A percentile compares a stretch with the other conserved stretches of the same genome.
Evolutionary conservation across 2,113 vertebrate species (phyloP).

Genomic region (Lycaon pictus): DNA sequence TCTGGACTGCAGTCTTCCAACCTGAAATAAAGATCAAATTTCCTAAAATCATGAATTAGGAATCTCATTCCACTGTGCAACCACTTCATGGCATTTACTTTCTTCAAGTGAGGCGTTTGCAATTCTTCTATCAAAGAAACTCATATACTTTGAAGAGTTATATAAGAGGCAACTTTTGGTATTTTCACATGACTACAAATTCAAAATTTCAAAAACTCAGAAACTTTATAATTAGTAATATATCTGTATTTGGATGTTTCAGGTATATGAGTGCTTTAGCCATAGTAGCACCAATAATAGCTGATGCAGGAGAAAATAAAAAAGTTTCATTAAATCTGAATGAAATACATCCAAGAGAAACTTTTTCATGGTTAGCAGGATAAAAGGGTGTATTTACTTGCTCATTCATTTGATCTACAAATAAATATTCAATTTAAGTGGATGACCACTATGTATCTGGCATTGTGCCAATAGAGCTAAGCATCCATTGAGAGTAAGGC

Average conservation of each 20-base stretch:
- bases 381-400: neutral
- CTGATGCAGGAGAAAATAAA: neutral
- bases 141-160: neutral
- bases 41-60: neutral
- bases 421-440: slow-evolving; percentile 4
- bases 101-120: neutral
- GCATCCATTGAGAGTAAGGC: neutral
- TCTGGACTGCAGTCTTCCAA: neutral
- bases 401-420: neutral
- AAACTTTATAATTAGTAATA: neutral
- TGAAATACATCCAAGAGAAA: neutral
- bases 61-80: neutral
- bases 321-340: neutral
- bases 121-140: neutral
- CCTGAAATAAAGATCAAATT: neutral
- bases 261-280: neutral
- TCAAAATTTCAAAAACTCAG: neutral
- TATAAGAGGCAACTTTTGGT: neutral
- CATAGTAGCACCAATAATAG: neutral
- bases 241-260: neutral
- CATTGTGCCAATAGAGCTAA: neutral
- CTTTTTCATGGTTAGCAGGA: neutral
- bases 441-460: neutral
- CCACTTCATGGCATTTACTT: neutral
- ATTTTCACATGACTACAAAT: neutral